phyloP scores from a whole-genome alignment of 1,140 invertebrate genomes.

The Laupala kohalensis region DNA sequence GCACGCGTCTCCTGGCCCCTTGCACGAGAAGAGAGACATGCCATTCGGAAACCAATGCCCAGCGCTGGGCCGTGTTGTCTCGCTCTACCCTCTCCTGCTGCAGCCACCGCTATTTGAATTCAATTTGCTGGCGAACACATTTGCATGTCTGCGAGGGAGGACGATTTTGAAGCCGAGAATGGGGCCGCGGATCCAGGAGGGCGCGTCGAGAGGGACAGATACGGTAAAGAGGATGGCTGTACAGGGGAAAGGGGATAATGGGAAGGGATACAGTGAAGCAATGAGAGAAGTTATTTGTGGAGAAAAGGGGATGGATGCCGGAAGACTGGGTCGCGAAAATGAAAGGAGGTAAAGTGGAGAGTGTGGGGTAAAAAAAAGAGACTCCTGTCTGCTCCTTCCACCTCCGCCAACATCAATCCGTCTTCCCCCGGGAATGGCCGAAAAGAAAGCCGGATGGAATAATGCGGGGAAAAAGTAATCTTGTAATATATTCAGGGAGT shows the following conservation, averaged over 20 bases:
- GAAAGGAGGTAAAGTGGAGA: not conserved
- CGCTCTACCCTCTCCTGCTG: no score
- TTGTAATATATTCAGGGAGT: no score
- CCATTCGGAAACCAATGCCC: no score
- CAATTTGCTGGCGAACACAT: not conserved
- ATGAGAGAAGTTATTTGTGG: no score
- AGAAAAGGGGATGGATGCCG: not conserved
- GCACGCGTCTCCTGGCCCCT: no score
- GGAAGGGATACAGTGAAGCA: no score
- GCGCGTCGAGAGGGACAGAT: no score
- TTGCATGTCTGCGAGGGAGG: not conserved
- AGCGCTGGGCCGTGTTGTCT: no score
- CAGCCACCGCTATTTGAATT: not conserved
- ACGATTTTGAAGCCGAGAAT: no score
- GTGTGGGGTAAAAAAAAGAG: not conserved
- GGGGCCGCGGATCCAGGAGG: not conserved
- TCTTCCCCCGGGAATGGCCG: not conserved
- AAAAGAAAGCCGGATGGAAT: not conserved
- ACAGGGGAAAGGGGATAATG: not conserved
- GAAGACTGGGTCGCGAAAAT: not conserved
- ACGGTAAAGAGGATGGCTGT: not conserved
- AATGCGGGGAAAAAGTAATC: no score
- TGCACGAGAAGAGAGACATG: no score
- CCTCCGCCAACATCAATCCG: not conserved
- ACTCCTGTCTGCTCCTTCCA: not conserved